These are phyloP conservation scores for Clarias laeviceps DNA, from an alignment of 2,797 vertebrate genomes.

Conservation along the genomic window DNA sequence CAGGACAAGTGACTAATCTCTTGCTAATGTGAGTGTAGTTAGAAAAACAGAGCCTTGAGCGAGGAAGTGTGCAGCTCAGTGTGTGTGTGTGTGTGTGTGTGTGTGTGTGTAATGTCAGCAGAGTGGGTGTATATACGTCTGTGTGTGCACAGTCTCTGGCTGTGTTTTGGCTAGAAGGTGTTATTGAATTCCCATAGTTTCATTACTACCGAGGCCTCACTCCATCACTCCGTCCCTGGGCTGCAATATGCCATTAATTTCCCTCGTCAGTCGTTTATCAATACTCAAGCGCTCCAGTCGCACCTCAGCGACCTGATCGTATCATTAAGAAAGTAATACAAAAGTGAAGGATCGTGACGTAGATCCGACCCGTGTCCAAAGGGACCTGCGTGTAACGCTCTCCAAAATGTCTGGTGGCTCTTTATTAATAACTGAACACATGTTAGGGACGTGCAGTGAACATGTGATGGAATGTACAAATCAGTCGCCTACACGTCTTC, in stretches of 20 bases:
- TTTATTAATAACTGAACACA: neutral
- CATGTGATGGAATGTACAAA: neutral
- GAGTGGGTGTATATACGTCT: too few relatives aligned
- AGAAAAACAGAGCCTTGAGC: neutral
- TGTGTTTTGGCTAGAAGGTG: conserved; percentile 28
- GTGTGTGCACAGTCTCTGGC: neutral
- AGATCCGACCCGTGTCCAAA: neutral
- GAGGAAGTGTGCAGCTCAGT: neutral
- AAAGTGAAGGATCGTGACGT: neutral
- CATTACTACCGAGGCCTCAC: conserved; percentile 23
- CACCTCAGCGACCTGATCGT: neutral
- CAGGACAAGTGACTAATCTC: neutral
- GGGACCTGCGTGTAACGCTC: neutral
- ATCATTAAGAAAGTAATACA: neutral
- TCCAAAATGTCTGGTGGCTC: neutral
- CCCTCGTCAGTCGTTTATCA: conserved; percentile 15
- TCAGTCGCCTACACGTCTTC: neutral
- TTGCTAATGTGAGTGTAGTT: neutral
- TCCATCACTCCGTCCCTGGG: conserved; percentile 8
- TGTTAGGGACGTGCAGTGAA: neutral
- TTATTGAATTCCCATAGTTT: conserved; percentile 36
- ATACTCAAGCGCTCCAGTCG: conserved; percentile 10
- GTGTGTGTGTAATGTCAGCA: neutral
- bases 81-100: neutral
- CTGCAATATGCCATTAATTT: conserved; percentile 40